Conservation (phyloP, 1,140 invertebrate genomes). For the Stegodyphus mimosarum region DNA sequence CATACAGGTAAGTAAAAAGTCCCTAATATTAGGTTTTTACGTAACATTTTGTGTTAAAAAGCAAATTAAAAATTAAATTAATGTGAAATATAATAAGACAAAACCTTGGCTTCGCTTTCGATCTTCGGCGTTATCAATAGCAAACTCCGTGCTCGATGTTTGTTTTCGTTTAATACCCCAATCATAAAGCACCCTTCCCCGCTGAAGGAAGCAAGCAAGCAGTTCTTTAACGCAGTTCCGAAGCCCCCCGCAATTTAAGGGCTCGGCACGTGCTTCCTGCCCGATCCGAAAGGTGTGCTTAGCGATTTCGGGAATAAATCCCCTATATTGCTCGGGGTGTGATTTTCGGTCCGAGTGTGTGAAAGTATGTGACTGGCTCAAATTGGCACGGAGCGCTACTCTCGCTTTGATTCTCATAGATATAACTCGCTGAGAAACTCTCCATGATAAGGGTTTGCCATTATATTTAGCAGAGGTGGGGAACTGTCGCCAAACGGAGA, state of each 20-base stretch:
- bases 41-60: too few relatives aligned
- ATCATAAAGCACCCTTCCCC: too few relatives aligned
- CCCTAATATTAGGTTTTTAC: too few relatives aligned
- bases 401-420: constrained; percentile 5
- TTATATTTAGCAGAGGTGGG: constrained; percentile 13
- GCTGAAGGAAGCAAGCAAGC: too few relatives aligned
- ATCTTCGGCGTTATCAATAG: too few relatives aligned
- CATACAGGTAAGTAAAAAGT: too few relatives aligned
- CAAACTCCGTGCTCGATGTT: too few relatives aligned
- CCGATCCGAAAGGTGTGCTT: too few relatives aligned
- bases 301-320: constrained; percentile 13
- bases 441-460: constrained; percentile 39
- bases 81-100: too few relatives aligned
- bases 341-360: constrained; percentile 5
- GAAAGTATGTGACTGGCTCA: constrained; percentile 47
- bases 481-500: background rate
- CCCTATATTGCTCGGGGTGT: constrained; percentile 20
- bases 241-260: constrained; percentile 26
- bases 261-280: constrained; percentile 5
- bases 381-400: constrained; percentile 36
- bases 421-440: constrained; percentile 15
- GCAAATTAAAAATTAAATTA: too few relatives aligned
- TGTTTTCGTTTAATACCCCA: too few relatives aligned
- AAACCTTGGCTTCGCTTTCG: too few relatives aligned
- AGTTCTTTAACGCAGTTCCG: background rate